Base-by-base conservation (phyloP, 2,113 vertebrate species). In the Natator depressus region DNA sequence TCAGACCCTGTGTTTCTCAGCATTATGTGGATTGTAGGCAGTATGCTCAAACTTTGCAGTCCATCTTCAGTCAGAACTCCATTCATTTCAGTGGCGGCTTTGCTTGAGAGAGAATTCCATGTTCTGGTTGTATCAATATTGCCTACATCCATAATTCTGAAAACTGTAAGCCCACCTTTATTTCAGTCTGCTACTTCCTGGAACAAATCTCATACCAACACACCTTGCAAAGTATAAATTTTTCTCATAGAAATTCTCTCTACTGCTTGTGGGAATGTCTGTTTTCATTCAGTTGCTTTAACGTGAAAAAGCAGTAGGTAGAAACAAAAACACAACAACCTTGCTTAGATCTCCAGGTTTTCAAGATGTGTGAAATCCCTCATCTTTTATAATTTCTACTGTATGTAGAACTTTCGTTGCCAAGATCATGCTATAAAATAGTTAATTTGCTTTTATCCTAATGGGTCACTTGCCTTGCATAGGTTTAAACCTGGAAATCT, bases 1-100 rank as follows among this genome's bases (percentile, higher is more conserved):
- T 93, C 69, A 94, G 85, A 90, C 94, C 96, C 96, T 96, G 93
- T 96, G 89, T 83, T 91, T 91, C 76, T 81, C 65, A 46, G 79
- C 79, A 81, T 85, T 96, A 84, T 92, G 57, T 0, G 7, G 80
- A 92, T 95, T 95, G 87, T 82, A 95, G 95, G 95, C 89, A 89
- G 65, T 51, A 54, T 75, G 95, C 91, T 91, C 76, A 93, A 96
- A 85, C 5, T 13, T 46, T 0, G 5, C 75, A 85, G 87, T 65
- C 31, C 38, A 25, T 96, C 85, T 86, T 76, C 80, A 91, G 76
- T 35, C 19, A 0, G 0, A 94, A 31, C 9, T 59, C n/a, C 2
- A 1, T 25, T 93, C 89, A 72, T 27, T 38, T 82, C 50, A 65
- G 13, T 54, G 50, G 89, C 49, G 76, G 29, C 19, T 95, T 83